Evolutionary conservation across 2,888 invertebrate genomes (phyloP).

Genomic region (Eurois occulta): DNA sequence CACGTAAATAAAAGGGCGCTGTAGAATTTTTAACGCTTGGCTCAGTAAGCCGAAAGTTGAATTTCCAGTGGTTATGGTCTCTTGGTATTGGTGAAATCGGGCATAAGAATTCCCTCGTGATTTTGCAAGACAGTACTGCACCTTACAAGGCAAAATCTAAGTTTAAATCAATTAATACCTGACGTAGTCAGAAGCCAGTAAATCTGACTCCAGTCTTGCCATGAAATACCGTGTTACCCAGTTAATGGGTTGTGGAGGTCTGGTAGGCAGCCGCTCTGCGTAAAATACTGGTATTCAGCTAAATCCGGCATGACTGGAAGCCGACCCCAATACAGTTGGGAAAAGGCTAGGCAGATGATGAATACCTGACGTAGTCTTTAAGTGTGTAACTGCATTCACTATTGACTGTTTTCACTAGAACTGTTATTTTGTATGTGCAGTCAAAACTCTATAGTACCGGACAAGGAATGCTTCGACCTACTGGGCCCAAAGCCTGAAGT

Average conservation of each 20-base stretch:
- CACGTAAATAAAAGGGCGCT: neutral
- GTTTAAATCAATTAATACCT: neutral
- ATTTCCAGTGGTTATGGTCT: neutral
- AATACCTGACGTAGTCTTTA: neutral
- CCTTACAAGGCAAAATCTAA: neutral
- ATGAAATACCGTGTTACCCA: too few species aligned
- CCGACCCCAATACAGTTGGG: too few species aligned
- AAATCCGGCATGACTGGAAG: too few species aligned
- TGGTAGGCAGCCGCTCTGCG: too few species aligned
- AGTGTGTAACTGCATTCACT: neutral
- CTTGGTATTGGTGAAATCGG: neutral
- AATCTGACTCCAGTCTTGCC: too few species aligned
- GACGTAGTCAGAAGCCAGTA: too few species aligned
- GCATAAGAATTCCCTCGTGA: neutral
- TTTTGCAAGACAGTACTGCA: neutral
- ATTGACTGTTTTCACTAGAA: too few species aligned
- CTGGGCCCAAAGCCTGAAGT: slow-evolving; percentile 93
- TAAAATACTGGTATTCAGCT: too few species aligned
- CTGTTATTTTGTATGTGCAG: slow-evolving; percentile 71
- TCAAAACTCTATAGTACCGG: slow-evolving; percentile 93
- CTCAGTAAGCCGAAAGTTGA: neutral
- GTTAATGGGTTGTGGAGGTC: too few species aligned
- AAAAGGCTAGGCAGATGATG: too few species aligned
- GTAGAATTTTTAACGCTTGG: neutral
- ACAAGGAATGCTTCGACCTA: slow-evolving; percentile 93